Evolutionary conservation across 1,140 invertebrate species (phyloP).

Genomic region (Orchesella cincta): DNA sequence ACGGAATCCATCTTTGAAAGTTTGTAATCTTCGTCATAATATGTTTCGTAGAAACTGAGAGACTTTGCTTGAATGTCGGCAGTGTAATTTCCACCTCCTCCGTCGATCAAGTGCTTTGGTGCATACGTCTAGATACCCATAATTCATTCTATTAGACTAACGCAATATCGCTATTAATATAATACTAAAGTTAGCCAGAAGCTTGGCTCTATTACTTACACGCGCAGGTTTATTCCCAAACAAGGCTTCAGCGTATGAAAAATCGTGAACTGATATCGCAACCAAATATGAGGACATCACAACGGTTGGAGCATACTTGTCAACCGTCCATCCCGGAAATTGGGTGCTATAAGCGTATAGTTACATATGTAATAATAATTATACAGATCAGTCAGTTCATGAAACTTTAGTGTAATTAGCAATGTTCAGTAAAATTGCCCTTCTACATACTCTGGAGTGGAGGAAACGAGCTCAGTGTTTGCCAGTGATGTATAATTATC

Average conservation of each 20-base stretch:
- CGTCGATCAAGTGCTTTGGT: conserved; percentile 28
- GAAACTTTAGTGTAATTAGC: neutral
- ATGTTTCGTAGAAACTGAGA: conserved; percentile 23
- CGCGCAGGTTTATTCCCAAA: neutral
- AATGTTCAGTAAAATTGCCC: conserved; percentile 5
- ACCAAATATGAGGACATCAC: conserved; percentile 65
- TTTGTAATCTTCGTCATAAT: conserved; percentile 17
- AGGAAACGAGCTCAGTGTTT: neutral
- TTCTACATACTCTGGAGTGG: conserved; percentile 17
- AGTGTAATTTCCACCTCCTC: conserved; percentile 12
- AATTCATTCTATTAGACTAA: too few relatives aligned
- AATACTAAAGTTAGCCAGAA: neutral
- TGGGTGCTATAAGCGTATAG: conserved; percentile 52
- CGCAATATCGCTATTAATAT: neutral
- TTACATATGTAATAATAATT: neutral
- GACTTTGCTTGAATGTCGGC: conserved; percentile 17
- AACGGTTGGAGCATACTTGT: conserved; percentile 57
- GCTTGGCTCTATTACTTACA: neutral
- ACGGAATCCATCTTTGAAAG: conserved; percentile 60
- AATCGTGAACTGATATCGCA: conserved; percentile 62
- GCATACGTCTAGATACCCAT: conserved; percentile 36
- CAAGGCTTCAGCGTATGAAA: conserved; percentile 48
- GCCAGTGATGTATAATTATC: neutral
- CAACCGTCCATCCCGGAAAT: conserved; percentile 53
- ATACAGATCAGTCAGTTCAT: neutral